Evolutionary conservation across 2,113 vertebrate species (phyloP).

Genomic region (Forbesichthys papilliferus): DNA sequence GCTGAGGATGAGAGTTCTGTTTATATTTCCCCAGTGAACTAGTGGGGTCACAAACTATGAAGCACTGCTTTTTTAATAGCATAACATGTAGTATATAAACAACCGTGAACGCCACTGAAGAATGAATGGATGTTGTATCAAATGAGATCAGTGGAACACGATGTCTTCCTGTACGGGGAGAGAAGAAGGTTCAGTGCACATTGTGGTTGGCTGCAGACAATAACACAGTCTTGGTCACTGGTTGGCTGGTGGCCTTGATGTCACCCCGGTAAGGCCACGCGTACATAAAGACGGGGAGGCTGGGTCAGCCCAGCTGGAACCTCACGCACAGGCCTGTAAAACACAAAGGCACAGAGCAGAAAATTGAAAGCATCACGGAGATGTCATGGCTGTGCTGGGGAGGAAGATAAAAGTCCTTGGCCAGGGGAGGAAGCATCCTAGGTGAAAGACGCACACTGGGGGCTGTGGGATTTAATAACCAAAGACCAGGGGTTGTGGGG

Average conservation of each 20-base stretch:
- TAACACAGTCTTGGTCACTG: conserved; percentile 27
- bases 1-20: no score
- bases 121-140: neutral
- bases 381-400: conserved; percentile 73
- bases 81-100: neutral
- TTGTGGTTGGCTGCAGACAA: conserved; percentile 49
- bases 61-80: neutral
- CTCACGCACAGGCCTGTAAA: conserved; percentile 76
- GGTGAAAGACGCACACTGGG: conserved; percentile 70
- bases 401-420: conserved; percentile 77
- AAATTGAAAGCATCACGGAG: conserved; percentile 82
- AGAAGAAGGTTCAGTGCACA: conserved; percentile 17
- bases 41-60: no score
- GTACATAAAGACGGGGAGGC: conserved; percentile 55
- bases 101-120: neutral
- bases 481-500: conserved; percentile 66
- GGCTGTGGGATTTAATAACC: conserved; percentile 76
- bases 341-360: conserved; percentile 79
- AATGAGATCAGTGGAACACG: neutral
- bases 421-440: conserved; percentile 67
- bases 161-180: no score
- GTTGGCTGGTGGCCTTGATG: conserved; percentile 68
- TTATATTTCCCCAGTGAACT: no score
- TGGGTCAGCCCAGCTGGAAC: conserved; percentile 71
- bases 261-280: conserved; percentile 54